Evolutionary conservation across 2,888 invertebrate genomes (phyloP), one percentile per base, ranked within the genome.

Genomic region (Axea sp.): DNA sequence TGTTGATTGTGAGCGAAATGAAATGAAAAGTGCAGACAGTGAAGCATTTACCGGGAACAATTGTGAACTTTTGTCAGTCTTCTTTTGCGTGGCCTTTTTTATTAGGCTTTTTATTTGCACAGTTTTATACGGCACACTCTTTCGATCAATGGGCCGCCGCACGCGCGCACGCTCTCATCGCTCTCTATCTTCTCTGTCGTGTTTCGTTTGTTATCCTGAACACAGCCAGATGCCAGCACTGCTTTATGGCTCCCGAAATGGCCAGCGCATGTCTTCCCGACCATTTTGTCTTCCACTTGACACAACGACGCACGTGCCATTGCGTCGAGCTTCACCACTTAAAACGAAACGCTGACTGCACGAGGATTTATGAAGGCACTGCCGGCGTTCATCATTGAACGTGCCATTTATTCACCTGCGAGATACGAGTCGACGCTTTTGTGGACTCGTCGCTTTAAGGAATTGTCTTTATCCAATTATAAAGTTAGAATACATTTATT

Each of bases 61-160:
- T n/a, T n/a, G 8, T 15, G 39, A 37, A 9, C 6, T 1, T 4
- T 4, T 41, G 19, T 19, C 19, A 4, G 19, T 2, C 19, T 2
- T 19, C 30, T 60, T 62, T 39, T 28, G 9, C 22, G 8, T 11
- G 14, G 4, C 12, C 30, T 11, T 57, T 55, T 47, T 24, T 35
- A 51, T 51, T 33, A 15, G 47, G 31, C 45, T 47, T 72, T 65
- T 72, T 72, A 59, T 65, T 45, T 30, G 62, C 51, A 51, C 65
- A 55, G 37, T n/a, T n/a, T n/a, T n/a, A n/a, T n/a, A n/a, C n/a
- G n/a, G n/a, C n/a, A n/a, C n/a, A 51, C 65, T 81, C 81, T 83
- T 82, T 78, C 85, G 85, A 86, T 86, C 85, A 84, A 86, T 86
- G 83, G 85, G 77, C 81, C 79, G 78, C 78, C 80, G 79, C 79